Evolutionary conservation across 2,797 vertebrate genomes (phyloP).

Genomic region (Ceryle rudis): DNA sequence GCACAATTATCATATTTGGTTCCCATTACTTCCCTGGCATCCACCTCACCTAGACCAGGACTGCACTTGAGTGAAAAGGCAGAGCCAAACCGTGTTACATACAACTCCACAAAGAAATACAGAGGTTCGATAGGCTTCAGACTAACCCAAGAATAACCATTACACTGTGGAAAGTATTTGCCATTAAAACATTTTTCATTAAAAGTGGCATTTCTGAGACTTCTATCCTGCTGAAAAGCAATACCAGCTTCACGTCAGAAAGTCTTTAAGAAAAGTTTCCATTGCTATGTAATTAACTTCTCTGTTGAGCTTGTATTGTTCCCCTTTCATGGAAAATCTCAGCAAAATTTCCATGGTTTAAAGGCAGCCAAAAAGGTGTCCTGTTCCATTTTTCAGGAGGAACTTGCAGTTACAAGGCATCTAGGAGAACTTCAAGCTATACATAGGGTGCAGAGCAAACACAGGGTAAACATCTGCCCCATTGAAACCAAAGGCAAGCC

Average conservation of each 20-base stretch:
- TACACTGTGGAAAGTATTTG: constrained; percentile 54
- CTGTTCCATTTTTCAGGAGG: constrained; percentile 9
- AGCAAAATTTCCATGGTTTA: neutral
- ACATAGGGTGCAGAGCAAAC: neutral
- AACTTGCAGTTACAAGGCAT: neutral
- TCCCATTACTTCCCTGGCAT: constrained; percentile 7
- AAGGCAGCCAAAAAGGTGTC: constrained; percentile 30
- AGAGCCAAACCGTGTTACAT: constrained; percentile 49
- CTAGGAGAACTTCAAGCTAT: neutral
- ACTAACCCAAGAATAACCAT: constrained; percentile 64
- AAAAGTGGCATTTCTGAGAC: constrained; percentile 44
- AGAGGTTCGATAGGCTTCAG: constrained; percentile 27
- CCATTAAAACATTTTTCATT: constrained; percentile 57
- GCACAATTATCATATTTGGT: neutral
- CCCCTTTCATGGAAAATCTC: neutral
- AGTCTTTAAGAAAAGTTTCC: constrained; percentile 44
- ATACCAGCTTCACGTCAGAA: constrained; percentile 40
- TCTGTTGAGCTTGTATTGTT: constrained; percentile 41
- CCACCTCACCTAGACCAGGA: constrained; percentile 1
- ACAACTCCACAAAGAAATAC: constrained; percentile 6
- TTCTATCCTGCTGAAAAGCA: constrained; percentile 51
- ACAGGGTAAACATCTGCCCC: neutral
- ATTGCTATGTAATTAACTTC: constrained; percentile 50
- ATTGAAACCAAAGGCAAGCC: neutral
- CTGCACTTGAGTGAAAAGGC: neutral